A percentile compares a stretch with the other conserved stretches of the same genome.
Evolutionary conservation across 2,113 vertebrate genomes (phyloP).

Genomic region (Dermatemys mawii): DNA sequence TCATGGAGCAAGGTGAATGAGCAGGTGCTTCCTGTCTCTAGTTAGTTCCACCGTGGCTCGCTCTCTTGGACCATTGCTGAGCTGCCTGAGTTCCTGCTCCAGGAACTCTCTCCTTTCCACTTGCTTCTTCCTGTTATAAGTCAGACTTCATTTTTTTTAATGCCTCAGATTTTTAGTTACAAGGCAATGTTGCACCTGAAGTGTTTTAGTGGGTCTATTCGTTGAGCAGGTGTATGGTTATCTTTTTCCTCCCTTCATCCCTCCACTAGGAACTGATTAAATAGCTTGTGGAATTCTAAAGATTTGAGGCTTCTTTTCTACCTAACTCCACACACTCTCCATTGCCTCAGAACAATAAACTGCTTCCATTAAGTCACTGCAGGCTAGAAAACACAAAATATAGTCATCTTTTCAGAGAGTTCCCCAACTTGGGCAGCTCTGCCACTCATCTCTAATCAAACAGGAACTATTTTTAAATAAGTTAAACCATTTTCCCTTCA

Average conservation of each 20-base stretch:
- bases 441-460: neutral
- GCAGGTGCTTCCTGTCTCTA: neutral
- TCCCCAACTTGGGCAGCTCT: conserved; percentile 31
- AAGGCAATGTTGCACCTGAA: no score
- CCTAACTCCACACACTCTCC: neutral
- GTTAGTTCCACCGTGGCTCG: no score
- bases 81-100: neutral
- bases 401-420: conserved; percentile 24
- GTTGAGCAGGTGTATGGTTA: neutral
- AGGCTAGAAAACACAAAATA: neutral
- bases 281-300: no score
- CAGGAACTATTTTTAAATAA: neutral
- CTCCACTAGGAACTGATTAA: no score
- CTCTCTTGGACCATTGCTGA: neutral
- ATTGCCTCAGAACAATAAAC: neutral
- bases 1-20: neutral
- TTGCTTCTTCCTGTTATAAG: neutral
- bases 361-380: neutral
- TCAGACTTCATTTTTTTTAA: neutral
- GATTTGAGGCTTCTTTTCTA: neutral
- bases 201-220: neutral
- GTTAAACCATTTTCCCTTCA: rapidly evolving
- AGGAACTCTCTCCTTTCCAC: neutral
- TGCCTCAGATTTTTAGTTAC: neutral
- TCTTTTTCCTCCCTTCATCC: neutral